Percentiles rank a stretch among this genome's conserved stretches.
Evolutionary conservation across 2,797 vertebrate genomes (phyloP).

Genomic region (Dendrocincla tyrannina): DNA sequence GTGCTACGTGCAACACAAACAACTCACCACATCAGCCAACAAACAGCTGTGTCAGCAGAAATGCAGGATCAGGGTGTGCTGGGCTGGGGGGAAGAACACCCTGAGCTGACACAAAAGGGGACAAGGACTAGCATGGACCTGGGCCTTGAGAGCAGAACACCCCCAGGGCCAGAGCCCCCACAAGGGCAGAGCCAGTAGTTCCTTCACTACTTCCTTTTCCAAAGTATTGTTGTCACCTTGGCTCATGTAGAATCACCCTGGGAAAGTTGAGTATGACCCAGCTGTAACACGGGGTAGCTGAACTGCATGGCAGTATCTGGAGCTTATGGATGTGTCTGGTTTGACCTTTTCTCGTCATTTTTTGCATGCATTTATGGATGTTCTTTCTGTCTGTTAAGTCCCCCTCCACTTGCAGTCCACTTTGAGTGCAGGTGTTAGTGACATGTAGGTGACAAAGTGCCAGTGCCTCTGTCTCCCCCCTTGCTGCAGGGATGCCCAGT

Average conservation of each 20-base stretch:
- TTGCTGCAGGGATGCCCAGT: neutral
- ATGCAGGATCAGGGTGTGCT: neutral
- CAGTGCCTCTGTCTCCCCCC: fast-evolving
- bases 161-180: neutral
- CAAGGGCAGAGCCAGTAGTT: neutral
- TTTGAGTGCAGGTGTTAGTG: neutral
- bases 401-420: neutral
- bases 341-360: neutral
- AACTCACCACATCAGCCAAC: neutral
- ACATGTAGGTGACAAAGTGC: neutral
- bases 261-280: neutral
- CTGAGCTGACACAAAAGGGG: neutral
- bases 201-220: neutral
- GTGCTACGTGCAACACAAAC: neutral
- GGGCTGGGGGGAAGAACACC: neutral
- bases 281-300: neutral
- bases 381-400: neutral
- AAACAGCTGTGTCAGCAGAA: neutral
- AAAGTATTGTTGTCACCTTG: neutral
- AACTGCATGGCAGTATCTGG: neutral
- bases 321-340: neutral
- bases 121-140: neutral
- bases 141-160: neutral
- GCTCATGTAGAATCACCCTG: neutral
- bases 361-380: neutral